Base-by-base conservation (phyloP, 2,797 vertebrate genomes). In the Sylvilagus floridanus region DNA sequence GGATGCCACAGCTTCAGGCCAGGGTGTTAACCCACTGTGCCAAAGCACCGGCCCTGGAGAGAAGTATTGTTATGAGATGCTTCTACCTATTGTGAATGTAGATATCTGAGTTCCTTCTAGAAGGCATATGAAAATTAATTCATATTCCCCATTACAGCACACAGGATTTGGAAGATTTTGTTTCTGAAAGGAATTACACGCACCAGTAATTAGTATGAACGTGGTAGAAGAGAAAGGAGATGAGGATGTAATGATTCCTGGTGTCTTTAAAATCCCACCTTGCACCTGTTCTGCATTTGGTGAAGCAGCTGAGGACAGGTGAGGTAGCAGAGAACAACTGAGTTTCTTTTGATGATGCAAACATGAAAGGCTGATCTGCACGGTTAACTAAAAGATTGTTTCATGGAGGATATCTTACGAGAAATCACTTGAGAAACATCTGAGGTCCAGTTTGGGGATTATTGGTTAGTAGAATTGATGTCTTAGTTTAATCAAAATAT, bases 181-280 rank as follows among this genome's bases (percentile, higher is more conserved):
- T 60, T 75, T 78, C 63, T 62, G 71, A 88, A 91, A 68, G 30
- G n/a, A 90, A 66, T 78, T 82, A 82, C 3, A 82, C 30, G 24
- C 7, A 88, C 42, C 28, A 86, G 32, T 93, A 94, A 88, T 92
- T 65, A 93, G 22, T 54, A 92, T 78, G 24, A 95, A 57, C 63
- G 24, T 82, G 57, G 24, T 50, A 78, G 60, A 90, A 24, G 60
- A 78, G 11, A 12, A 79, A 89, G 37, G 37, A 37, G n/a, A 87
- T 21, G 37, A 22, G 12, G 83, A 78, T 13, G 65, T 7, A 52
- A 47, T 82, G 26, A 82, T 79, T 77, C 11, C 42, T 54, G 6
- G 52, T 60, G 50, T 16, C n/a, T 24, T 24, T 28, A n/a, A 90
- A 52, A 52, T 47, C 42, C 13, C 47, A 19, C 4, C 8, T 4